Conservation (phyloP, 2,797 vertebrate genomes). For the Trachops cirrhosus region DNA sequence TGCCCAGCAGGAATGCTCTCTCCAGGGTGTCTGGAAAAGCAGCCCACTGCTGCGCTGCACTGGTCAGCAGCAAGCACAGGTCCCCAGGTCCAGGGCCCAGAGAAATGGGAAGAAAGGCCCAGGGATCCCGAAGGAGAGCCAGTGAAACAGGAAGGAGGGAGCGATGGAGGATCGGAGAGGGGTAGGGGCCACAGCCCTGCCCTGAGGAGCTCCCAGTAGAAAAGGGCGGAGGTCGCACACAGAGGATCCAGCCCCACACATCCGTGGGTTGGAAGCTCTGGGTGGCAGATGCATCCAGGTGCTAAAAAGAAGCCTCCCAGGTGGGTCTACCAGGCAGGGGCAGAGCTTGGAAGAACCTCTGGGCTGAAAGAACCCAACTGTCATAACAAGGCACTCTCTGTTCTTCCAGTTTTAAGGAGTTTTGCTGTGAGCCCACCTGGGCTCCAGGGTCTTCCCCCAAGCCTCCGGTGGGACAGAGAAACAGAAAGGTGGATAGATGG, state of each 20-base stretch:
- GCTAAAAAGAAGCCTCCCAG: neutral
- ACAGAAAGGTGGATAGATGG: neutral
- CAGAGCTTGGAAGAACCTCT: neutral
- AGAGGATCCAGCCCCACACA: neutral
- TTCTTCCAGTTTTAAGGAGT: neutral
- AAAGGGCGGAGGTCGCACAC: neutral
- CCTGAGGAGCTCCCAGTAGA: neutral
- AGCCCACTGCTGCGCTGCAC: neutral
- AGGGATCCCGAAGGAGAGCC: neutral
- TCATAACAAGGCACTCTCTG: neutral
- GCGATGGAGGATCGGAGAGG: neutral
- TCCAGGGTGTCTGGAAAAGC: neutral
- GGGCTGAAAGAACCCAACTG: neutral
- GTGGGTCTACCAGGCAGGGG: neutral
- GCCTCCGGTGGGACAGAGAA: neutral
- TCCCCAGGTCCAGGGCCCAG: neutral
- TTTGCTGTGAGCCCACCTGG: neutral
- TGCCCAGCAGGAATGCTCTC: neutral
- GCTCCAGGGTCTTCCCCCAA: neutral
- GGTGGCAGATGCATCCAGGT: neutral
- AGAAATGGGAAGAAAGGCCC: neutral
- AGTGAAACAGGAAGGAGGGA: neutral
- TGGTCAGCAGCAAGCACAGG: neutral
- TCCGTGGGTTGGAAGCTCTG: neutral
- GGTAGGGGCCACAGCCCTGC: too few species aligned